Base-by-base conservation (phyloP, 2,113 vertebrate genomes). In the Vulpes lagopus region DNA sequence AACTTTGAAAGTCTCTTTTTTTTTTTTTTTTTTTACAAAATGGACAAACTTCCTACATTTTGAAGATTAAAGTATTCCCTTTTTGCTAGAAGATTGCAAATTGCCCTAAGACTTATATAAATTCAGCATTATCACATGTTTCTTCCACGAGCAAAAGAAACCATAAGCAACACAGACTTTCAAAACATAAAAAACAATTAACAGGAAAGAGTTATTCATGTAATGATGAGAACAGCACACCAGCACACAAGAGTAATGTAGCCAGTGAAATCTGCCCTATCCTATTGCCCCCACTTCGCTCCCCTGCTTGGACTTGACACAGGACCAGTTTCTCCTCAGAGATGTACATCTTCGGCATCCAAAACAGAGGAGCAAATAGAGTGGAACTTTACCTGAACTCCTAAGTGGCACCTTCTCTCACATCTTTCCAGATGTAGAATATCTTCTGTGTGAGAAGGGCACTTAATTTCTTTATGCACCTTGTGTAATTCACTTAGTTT, bases 1-100 rank as follows among this genome's bases (percentile, higher is more conserved):
- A 86, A 4, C 69, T 93, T n/a, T 92, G 57, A 92, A 87, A 59
- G 38, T 27, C 23, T 79, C 95, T 95, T 85, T 43, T 43, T 43
- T 95, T 95, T 85, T 79, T 96, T 95, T 96, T 95, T 85, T 79
- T 96, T 95, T 85, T 88, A 27, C 25, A 95, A 93, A 78, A 87
- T 43, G 3, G 30, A 19, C 15, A 83, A 78, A 79, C 62, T 82
- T 91, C 20, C n/a, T 73, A 78, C 1, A 80, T 79, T 62, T 93
- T 69, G 60, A 95, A 67, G n/a, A 73, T 57, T 38, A 38, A 64
- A 92, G 30, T 82, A 96, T 82, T 93, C 57, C 79, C 30, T 79
- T 96, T 88, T 94, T 89, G 49, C 27, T 90, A 1, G 71, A 76
- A 88, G 69, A 80, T 94, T 92, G n/a, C 25, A 92, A 96, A 89